Evolutionary conservation across 2,888 invertebrate species (phyloP).

Genomic region (Lobophora halterata): DNA sequence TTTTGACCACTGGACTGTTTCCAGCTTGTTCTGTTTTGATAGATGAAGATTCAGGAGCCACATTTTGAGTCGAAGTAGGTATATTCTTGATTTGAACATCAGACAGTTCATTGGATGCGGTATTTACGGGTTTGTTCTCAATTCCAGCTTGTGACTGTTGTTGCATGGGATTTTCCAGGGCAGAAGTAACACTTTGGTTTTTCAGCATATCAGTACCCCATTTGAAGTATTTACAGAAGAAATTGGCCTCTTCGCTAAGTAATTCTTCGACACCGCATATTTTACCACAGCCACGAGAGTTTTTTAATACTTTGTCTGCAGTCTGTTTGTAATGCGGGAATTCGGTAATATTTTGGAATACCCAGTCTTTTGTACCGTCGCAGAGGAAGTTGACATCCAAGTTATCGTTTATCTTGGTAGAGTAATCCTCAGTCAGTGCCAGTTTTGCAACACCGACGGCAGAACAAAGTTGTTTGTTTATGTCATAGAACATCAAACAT

Average conservation of each 20-base stretch:
- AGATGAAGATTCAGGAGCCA: slow-evolving; percentile 3
- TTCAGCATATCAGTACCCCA: slow-evolving; percentile 54
- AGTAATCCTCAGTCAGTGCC: slow-evolving; percentile 40
- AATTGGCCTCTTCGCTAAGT: slow-evolving; percentile 49
- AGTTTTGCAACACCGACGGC: slow-evolving; percentile 40
- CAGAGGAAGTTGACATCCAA: slow-evolving; percentile 51
- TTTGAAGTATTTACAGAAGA: slow-evolving; percentile 65
- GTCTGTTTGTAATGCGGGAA: slow-evolving; percentile 40
- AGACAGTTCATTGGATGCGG: slow-evolving; percentile 13
- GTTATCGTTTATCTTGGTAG: slow-evolving; percentile 39
- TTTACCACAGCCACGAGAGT: slow-evolving; percentile 45
- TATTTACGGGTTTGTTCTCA: slow-evolving; percentile 10
- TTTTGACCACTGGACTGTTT: slow-evolving; percentile 14
- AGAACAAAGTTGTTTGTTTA: slow-evolving; percentile 58
- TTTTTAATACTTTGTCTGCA: slow-evolving; percentile 43
- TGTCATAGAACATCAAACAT: slow-evolving; percentile 67
- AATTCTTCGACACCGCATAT: slow-evolving; percentile 52
- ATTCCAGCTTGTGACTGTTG: slow-evolving; percentile 11
- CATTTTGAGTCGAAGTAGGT: slow-evolving; percentile 7
- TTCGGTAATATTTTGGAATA: slow-evolving; percentile 41
- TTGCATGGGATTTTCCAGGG: slow-evolving; percentile 17
- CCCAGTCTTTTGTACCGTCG: slow-evolving; percentile 49
- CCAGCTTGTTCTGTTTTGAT: slow-evolving; percentile 3
- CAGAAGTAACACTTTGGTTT: slow-evolving; percentile 15
- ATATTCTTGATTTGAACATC: slow-evolving; percentile 22